These are phyloP conservation scores for Machaerirhynchus nigripectus DNA, from an alignment of 2,113 vertebrate species.

Conservation along the genomic window DNA sequence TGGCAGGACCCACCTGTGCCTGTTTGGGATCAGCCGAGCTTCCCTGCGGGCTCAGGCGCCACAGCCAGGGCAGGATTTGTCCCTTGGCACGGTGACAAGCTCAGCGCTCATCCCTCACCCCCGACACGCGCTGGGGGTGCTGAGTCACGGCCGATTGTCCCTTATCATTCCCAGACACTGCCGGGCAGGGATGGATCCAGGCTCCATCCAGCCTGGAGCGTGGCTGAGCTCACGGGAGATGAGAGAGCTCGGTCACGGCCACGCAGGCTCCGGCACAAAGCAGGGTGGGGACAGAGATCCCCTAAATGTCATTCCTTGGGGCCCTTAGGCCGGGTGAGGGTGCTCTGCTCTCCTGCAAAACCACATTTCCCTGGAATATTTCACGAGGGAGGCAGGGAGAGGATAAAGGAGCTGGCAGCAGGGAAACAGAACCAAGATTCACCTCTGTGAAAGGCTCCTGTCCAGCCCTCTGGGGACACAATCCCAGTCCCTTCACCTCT, in stretches of 20 bases:
- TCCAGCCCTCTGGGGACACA: rapidly evolving
- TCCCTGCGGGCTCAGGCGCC: background rate
- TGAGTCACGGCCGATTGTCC: background rate
- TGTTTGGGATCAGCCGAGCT: background rate
- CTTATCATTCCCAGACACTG: background rate
- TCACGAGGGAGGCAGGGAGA: background rate
- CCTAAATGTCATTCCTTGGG: rapidly evolving
- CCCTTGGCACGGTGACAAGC: rapidly evolving
- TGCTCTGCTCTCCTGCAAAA: background rate
- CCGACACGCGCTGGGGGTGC: rapidly evolving
- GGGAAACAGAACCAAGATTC: background rate
- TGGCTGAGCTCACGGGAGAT: background rate
- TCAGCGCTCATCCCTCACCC: background rate
- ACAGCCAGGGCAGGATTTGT: background rate
- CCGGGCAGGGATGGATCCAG: background rate
- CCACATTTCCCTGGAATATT: background rate
- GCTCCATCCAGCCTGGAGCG: background rate
- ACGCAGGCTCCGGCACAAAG: background rate
- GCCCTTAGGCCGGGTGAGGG: no score
- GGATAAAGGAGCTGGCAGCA: background rate
- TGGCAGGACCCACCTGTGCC: background rate
- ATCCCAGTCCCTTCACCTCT: background rate
- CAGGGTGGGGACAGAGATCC: background rate
- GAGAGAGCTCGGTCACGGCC: rapidly evolving
- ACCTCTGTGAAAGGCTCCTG: background rate